Percentiles rank a stretch among this genome's conserved stretches.
phyloP scores from a whole-genome alignment of 1,140 invertebrate species.

The Brachionus plicatilis region DNA sequence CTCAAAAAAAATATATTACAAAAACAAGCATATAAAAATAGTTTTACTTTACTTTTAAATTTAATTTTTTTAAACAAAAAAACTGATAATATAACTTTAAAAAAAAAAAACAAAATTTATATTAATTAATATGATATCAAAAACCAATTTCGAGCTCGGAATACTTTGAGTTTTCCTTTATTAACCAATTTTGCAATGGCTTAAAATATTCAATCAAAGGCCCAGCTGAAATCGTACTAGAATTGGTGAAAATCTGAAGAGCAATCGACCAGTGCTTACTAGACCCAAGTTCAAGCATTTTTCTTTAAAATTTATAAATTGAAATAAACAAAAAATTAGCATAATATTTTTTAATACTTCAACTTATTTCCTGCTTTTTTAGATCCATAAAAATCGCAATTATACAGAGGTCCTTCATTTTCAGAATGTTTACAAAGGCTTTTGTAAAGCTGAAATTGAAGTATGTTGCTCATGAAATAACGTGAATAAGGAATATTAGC shows the following conservation, averaged over 20 bases:
- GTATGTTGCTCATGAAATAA: constrained; percentile 81
- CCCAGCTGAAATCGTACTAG: constrained; percentile 66
- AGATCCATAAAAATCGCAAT: constrained; percentile 80
- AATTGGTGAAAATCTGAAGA: constrained; percentile 68
- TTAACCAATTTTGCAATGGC: constrained; percentile 71
- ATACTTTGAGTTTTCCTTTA: constrained; percentile 62
- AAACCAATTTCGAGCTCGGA: background rate
- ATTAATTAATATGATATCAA: background rate
- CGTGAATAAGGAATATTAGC: constrained; percentile 46
- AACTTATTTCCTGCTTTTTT: constrained; percentile 64
- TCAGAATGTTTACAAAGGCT: constrained; percentile 71
- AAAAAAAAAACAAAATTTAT: background rate
- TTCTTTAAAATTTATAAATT: background rate
- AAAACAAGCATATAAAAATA: background rate
- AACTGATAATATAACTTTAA: background rate
- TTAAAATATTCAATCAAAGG: constrained; percentile 76
- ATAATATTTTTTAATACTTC: constrained; percentile 41
- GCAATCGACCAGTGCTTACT: constrained; percentile 71
- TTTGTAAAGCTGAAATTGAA: constrained; percentile 84
- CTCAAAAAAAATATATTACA: background rate
- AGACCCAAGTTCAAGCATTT: constrained; percentile 59
- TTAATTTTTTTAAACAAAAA: background rate
- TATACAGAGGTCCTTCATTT: constrained; percentile 70
- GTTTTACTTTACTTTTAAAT: background rate
- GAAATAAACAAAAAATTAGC: background rate